phyloP scores from a whole-genome alignment of 1,140 invertebrate species.

The Physella acuta region DNA sequence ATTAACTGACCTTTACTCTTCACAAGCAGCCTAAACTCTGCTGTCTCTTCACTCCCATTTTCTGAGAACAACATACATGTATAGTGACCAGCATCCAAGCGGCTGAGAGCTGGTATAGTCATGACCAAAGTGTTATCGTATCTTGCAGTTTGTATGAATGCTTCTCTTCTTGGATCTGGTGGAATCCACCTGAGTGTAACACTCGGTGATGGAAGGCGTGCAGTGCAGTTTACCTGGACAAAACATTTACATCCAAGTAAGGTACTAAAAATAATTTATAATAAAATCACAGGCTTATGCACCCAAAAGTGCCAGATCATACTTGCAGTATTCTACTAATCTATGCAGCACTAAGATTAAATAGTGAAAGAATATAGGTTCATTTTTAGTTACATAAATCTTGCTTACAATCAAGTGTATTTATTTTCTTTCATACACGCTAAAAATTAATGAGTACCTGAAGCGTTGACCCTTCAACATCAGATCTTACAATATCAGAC shows the following conservation, averaged over 20 bases:
- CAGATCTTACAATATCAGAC: neutral
- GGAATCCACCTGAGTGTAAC: conserved; percentile 9
- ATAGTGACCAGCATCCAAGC: conserved; percentile 12
- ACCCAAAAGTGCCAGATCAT: neutral
- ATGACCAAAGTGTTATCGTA: conserved; percentile 10
- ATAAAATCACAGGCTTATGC: neutral
- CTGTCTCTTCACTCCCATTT: conserved; percentile 19
- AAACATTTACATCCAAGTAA: neutral
- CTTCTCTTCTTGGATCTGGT: neutral
- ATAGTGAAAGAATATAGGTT: neutral
- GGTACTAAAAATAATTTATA: neutral
- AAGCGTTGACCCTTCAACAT: neutral
- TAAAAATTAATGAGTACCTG: neutral
- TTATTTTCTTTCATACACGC: neutral
- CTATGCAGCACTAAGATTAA: neutral
- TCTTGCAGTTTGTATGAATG: neutral
- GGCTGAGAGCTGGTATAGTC: neutral
- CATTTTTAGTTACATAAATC: neutral
- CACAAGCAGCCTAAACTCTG: conserved; percentile 11
- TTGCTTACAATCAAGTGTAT: neutral
- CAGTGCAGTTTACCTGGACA: conserved; percentile 21
- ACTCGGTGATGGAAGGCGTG: neutral
- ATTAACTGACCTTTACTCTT: conserved; percentile 2
- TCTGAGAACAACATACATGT: conserved; percentile 14
- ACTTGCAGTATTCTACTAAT: neutral